Conservation (phyloP, 2,888 invertebrate species). For the Leucozona laternaria region DNA sequence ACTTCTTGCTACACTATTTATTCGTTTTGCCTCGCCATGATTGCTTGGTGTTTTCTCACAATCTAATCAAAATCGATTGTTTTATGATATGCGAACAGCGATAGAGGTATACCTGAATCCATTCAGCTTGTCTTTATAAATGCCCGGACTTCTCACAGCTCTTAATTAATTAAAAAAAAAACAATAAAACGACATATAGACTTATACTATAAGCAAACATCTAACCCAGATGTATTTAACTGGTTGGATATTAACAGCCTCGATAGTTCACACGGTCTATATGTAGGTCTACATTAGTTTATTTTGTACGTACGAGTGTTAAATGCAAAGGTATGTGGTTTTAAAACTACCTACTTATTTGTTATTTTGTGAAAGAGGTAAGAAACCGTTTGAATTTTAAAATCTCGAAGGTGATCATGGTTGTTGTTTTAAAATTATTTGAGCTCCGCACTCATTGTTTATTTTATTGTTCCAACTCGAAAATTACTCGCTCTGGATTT, state of each 20-base stretch:
- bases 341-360: conserved; percentile 12
- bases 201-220: conserved; percentile 22
- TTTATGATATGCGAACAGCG: conserved; percentile 9
- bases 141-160: conserved; percentile 57
- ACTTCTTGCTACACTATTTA: not conserved
- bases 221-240: conserved; percentile 50
- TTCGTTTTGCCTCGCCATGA: not conserved
- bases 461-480: conserved; percentile 9
- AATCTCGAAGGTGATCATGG: conserved; percentile 61
- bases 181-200: conserved; percentile 3
- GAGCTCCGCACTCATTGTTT: conserved; percentile 4
- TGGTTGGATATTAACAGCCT: conserved; percentile 27
- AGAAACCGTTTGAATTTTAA: conserved; percentile 61
- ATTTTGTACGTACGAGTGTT: not conserved
- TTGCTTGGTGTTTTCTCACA: conserved; percentile 8
- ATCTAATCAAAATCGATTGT: conserved; percentile 16
- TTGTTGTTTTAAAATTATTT: conserved; percentile 28
- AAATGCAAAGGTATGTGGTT: conserved; percentile 28
- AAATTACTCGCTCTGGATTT: not conserved
- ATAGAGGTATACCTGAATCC: conserved; percentile 16
- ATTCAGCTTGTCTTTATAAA: conserved; percentile 13
- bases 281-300: not conserved
- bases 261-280: conserved; percentile 63
- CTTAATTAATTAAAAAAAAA: conserved; percentile 57
- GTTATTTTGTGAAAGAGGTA: conserved; percentile 39